A percentile compares a stretch with the other conserved stretches of the same genome.
Evolutionary conservation across 2,888 invertebrate genomes (phyloP).

Genomic region (Plagiodera versicolora): DNA sequence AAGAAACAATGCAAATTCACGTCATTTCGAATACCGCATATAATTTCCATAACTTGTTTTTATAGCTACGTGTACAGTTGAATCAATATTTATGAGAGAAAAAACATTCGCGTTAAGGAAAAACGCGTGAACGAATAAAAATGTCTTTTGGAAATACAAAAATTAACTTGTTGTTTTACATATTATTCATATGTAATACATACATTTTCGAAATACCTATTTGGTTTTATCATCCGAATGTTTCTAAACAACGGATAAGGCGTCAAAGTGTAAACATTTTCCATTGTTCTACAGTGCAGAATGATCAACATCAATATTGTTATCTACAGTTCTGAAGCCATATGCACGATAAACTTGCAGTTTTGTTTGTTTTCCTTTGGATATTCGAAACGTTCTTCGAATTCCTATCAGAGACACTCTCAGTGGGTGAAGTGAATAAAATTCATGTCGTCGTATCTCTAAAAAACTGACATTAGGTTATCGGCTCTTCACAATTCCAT

Average conservation of each 20-base stretch:
- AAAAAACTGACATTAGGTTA: too few relatives aligned
- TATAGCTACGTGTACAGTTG: background rate
- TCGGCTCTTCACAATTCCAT: too few relatives aligned
- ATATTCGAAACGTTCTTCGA: background rate
- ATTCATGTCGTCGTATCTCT: too few relatives aligned
- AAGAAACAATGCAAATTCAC: background rate
- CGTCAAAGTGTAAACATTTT: background rate
- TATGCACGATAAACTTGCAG: background rate
- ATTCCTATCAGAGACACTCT: too few relatives aligned
- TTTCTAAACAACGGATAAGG: background rate
- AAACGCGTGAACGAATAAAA: background rate
- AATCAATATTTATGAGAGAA: background rate
- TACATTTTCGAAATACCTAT: too few relatives aligned
- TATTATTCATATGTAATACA: too few relatives aligned
- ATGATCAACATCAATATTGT: background rate
- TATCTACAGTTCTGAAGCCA: background rate
- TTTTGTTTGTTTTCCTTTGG: background rate
- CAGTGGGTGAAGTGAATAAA: too few relatives aligned
- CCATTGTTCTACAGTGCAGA: too few relatives aligned
- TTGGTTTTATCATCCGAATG: too few relatives aligned
- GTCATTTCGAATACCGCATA: background rate
- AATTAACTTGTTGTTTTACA: too few relatives aligned
- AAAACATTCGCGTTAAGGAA: background rate
- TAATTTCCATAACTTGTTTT: constrained; percentile 1
- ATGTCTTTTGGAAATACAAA: too few relatives aligned